These are phyloP conservation scores for Calcarius lapponicus DNA, from an alignment of 2,797 vertebrate genomes.

Conservation along the genomic window DNA sequence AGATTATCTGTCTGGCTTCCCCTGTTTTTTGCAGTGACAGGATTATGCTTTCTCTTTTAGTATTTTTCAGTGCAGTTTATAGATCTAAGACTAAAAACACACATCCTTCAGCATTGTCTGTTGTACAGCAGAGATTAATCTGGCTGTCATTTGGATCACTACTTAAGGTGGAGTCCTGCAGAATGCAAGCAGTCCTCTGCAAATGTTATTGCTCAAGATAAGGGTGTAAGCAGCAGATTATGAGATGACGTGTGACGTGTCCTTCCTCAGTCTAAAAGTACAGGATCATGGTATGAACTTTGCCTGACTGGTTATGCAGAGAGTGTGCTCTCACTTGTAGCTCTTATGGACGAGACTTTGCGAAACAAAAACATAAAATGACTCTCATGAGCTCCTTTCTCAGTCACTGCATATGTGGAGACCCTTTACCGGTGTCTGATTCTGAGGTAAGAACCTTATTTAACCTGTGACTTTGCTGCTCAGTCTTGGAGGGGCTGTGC, in stretches of 20 bases:
- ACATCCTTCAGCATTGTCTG: background rate
- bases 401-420: constrained; percentile 83
- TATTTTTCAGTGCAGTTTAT: background rate
- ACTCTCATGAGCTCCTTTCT: constrained; percentile 77
- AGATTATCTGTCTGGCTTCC: background rate
- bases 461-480: background rate
- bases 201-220: constrained; percentile 67
- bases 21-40: background rate
- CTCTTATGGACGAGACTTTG: background rate
- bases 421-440: constrained; percentile 69
- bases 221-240: constrained; percentile 57
- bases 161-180: constrained; percentile 31
- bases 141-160: background rate
- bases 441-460: constrained; percentile 77
- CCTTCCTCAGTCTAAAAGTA: constrained; percentile 65
- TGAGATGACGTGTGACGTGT: constrained; percentile 51
- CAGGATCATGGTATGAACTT: constrained; percentile 59
- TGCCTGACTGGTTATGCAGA: constrained; percentile 4
- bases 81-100: background rate
- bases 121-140: constrained; percentile 19
- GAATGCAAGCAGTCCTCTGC: constrained; percentile 5
- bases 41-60: background rate
- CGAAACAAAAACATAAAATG: constrained; percentile 37
- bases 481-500: background rate
- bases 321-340: background rate